phyloP scores from a whole-genome alignment of 2,888 invertebrate species.

The Parasteatoda lunata region DNA sequence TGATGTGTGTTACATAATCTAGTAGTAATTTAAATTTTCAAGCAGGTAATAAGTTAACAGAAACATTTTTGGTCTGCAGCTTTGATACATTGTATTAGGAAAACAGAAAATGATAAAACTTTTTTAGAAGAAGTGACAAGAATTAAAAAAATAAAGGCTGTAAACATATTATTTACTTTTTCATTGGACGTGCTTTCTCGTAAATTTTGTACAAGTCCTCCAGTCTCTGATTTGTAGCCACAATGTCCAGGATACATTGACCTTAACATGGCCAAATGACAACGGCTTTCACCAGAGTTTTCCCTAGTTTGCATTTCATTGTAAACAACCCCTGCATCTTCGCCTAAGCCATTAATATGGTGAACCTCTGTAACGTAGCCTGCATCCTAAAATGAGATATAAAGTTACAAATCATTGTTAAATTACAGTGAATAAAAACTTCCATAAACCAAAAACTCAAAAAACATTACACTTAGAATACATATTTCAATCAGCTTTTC shows the following conservation, averaged over 20 bases:
- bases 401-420: no score
- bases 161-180: slow-evolving; percentile 79
- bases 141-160: no score
- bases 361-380: slow-evolving; percentile 93
- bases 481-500: no score
- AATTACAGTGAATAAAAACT: background rate
- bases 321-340: slow-evolving; percentile 95
- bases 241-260: slow-evolving; percentile 86
- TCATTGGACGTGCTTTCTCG: slow-evolving; percentile 85
- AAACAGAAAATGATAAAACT: no score
- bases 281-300: slow-evolving; percentile 84
- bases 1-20: no score
- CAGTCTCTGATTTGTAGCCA: slow-evolving; percentile 89
- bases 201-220: slow-evolving; percentile 88
- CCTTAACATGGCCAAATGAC: slow-evolving; percentile 80
- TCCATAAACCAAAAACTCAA: background rate
- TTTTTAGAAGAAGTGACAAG: no score
- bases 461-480: no score
- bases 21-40: no score
- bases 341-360: slow-evolving; percentile 89
- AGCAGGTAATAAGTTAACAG: no score
- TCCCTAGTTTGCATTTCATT: slow-evolving; percentile 94
- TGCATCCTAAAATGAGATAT: slow-evolving; percentile 78
- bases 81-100: no score
- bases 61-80: no score